Base-by-base conservation (phyloP, 92 coral and sea anemone genomes). In the Zoanthus gigantus region DNA sequence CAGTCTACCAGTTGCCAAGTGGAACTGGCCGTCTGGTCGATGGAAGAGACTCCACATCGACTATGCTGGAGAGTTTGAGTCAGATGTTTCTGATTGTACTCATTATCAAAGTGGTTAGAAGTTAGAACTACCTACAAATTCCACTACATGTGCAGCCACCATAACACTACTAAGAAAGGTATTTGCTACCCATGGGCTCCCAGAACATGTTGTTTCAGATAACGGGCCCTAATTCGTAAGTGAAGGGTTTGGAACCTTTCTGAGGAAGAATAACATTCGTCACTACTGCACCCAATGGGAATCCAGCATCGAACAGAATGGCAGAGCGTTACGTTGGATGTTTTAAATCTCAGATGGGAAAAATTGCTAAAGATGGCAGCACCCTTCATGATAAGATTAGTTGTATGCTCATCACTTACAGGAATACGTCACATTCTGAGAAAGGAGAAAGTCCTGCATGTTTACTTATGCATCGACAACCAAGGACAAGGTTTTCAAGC, bases 401-500 rank as follows among this genome's bases (percentile, higher is more conserved):
- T 75, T 4, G 79, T 2, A 48, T 75, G 7, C 17, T 48, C 5
- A 17, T 75, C 9, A 75, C 37, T 15, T 75, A 75, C 3, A 76
- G 63, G 10, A 17, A 63, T 52, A 76, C 44, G 28, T 66, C 81
- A 4, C 81, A 76, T 54, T 45, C 81, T 18, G 81, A 46, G 0
- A 52, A 65, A 2, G 74, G 18, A 9, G 74, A 61, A 17, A 72
- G 74, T 54, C 83, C 78, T 71, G 82, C 80, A 1, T 88, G 72
- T 37, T 71, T 79, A 60, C 78, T 66, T 23, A 87, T 87, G 90
- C 85, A 77, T 32, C 9, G 78, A 4, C 90, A 88, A 42, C 78
- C 78, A 16, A 88, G 87, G 47, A 88, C 90, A 15, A 88, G 65
- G 81, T 72, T 88, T 77, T 79, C 74, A 75, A 77, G 77, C 71